These are phyloP conservation scores for Horisme vitalbata DNA, from an alignment of 2,888 invertebrate species.

Conservation along the genomic window DNA sequence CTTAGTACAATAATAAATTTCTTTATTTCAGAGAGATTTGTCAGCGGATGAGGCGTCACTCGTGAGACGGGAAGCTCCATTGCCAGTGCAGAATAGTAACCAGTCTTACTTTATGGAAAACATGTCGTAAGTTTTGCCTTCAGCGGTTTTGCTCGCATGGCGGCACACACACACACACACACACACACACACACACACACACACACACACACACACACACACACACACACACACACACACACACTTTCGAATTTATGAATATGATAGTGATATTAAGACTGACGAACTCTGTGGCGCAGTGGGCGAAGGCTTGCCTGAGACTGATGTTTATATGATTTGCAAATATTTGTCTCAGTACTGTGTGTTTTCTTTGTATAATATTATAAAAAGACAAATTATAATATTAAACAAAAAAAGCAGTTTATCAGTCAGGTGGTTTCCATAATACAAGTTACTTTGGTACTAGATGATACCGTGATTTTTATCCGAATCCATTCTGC, in stretches of 20 bases:
- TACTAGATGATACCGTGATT: too few relatives aligned
- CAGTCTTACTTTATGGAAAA: conserved; percentile 51
- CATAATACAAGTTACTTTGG: conserved; percentile 2
- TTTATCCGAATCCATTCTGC: too few relatives aligned
- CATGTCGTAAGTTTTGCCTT: conserved; percentile 46
- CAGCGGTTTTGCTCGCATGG: neutral
- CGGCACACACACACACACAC: too few relatives aligned
- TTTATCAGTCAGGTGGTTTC: neutral
- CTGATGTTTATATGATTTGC: neutral
- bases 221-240: too few relatives aligned
- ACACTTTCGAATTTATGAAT: too few relatives aligned
- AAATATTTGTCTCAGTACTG: neutral
- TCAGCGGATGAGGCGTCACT: conserved; percentile 69
- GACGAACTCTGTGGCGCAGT: neutral
- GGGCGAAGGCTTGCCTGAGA: neutral
- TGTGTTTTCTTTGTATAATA: too few relatives aligned
- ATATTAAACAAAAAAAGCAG: too few relatives aligned
- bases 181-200: too few relatives aligned
- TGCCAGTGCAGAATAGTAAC: conserved; percentile 54
- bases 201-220: too few relatives aligned
- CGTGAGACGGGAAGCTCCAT: conserved; percentile 57
- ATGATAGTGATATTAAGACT: too few relatives aligned
- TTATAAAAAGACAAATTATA: too few relatives aligned
- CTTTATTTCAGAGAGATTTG: conserved; percentile 68
- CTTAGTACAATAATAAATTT: too few relatives aligned